A percentile compares a stretch with the other conserved stretches of the same genome.
These are phyloP conservation scores for Moxostoma hubbsi DNA, from an alignment of 2,797 vertebrate species.

Conservation along the genomic window DNA sequence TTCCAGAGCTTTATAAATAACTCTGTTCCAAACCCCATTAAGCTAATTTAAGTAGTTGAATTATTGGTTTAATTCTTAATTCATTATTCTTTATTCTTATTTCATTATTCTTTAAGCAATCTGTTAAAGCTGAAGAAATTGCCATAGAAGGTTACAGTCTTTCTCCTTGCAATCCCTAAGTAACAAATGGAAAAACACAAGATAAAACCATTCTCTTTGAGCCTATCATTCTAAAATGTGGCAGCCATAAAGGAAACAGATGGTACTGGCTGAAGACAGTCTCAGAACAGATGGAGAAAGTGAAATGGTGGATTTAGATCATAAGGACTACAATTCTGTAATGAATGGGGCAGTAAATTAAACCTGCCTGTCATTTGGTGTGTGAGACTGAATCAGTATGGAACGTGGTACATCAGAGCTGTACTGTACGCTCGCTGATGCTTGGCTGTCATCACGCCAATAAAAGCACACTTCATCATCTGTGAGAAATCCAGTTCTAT, in stretches of 20 bases:
- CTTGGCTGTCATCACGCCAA: constrained; percentile 56
- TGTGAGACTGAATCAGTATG: constrained; percentile 34
- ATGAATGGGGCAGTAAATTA: constrained; percentile 67
- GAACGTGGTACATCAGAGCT: constrained; percentile 57
- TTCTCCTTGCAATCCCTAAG: background rate
- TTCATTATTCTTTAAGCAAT: too few species aligned
- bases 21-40: too few species aligned
- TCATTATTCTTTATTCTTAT: too few species aligned
- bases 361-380: constrained; percentile 65
- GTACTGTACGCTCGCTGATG: constrained; percentile 38
- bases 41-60: too few species aligned
- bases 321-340: constrained; percentile 67
- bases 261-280: constrained; percentile 19
- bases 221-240: background rate
- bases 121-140: too few species aligned
- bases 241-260: constrained; percentile 47
- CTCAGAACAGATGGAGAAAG: constrained; percentile 42
- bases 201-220: constrained; percentile 10
- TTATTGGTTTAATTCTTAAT: too few species aligned
- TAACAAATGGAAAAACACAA: background rate
- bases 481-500: background rate
- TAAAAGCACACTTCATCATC: constrained; percentile 70
- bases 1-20: background rate
- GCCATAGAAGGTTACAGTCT: background rate
- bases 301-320: constrained; percentile 65